Evolutionary conservation across 92 coral and sea anemone species (phyloP), one percentile per base, ranked within the genome.

Genomic region (Heliopora coerulea): DNA sequence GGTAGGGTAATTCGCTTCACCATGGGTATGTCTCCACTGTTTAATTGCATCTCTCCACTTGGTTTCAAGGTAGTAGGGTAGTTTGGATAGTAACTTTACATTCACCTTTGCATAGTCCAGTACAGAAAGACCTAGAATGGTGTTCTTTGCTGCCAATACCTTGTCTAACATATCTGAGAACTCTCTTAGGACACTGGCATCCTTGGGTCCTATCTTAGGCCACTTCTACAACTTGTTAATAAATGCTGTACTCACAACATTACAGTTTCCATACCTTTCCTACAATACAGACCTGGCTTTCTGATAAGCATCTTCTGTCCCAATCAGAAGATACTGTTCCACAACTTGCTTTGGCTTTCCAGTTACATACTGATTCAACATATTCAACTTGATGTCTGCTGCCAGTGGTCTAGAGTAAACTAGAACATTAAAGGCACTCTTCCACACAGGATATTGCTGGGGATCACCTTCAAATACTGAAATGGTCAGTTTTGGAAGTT

Each of bases 321-420:
- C 75, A 56, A 68, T 54, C 18, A 35, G 62, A 21, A 87, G 75
- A 56, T 75, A 29, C 34, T 83, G 82, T 65, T 81, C 83, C 14
- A 86, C 74, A 24, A 82, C 84, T 74, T 86, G 82, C 59, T 79
- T 86, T 17, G 88, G 81, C 46, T 87, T 83, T 1, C 91, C 86
- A 2, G 79, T 57, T 9, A 88, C 80, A 39, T 79, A 87, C 58
- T 46, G 64, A 12, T 76, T 82, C 14, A 80, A 65, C 21, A 75
- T 79, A 79, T 79, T 78, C 60, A 79, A 26, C 34, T 85, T 77
- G 42, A 73, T 78, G 20, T 68, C 49, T 0, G 37, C 57, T 13
- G 44, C 52, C 3, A 56, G 32, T 39, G 83, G 81, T 73, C 78
- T 49, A 20, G 76, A 41, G 52, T 85, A 83, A 42, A 81, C 70